Evolutionary conservation across 2,797 vertebrate genomes (phyloP).

Genomic region (Anguilla obscura): DNA sequence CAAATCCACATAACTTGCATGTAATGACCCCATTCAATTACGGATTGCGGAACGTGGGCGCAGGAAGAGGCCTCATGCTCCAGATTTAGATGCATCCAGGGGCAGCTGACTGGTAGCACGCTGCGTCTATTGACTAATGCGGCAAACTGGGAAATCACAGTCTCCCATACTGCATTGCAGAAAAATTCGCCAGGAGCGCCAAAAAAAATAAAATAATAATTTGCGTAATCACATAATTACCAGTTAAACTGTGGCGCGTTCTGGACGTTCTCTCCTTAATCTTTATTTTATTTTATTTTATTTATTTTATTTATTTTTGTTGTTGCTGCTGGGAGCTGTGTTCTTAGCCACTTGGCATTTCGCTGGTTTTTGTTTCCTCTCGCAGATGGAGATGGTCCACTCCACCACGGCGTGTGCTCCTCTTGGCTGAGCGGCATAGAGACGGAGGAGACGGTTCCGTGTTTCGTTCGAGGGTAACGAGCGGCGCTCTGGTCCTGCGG

Average conservation of each 20-base stretch:
- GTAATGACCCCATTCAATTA: conserved; percentile 15
- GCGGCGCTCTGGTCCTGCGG: not conserved
- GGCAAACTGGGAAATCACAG: not conserved
- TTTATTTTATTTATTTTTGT: not conserved
- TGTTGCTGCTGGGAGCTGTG: conserved; percentile 24
- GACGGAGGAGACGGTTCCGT: conserved; percentile 86
- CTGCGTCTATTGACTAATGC: conserved; percentile 14
- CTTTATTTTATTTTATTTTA: no score
- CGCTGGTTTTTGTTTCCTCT: conserved; percentile 45
- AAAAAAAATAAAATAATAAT: conserved; percentile 31
- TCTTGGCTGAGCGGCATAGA: conserved; percentile 96
- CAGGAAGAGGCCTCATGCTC: not conserved
- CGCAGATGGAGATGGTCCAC: conserved; percentile 87
- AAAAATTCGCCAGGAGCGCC: conserved; percentile 45
- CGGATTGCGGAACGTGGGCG: not conserved
- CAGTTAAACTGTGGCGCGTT: conserved; percentile 57
- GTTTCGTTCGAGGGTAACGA: conserved; percentile 92
- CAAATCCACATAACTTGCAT: not conserved
- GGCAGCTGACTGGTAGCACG: not conserved
- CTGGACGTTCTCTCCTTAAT: not conserved
- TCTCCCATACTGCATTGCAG: conserved; percentile 5
- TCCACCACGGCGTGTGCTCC: conserved; percentile 95
- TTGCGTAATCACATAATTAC: conserved; percentile 53
- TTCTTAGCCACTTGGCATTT: conserved; percentile 48
- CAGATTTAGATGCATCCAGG: not conserved